Conservation (phyloP, 2,888 invertebrate species). For the Parascotia fuliginaria region DNA sequence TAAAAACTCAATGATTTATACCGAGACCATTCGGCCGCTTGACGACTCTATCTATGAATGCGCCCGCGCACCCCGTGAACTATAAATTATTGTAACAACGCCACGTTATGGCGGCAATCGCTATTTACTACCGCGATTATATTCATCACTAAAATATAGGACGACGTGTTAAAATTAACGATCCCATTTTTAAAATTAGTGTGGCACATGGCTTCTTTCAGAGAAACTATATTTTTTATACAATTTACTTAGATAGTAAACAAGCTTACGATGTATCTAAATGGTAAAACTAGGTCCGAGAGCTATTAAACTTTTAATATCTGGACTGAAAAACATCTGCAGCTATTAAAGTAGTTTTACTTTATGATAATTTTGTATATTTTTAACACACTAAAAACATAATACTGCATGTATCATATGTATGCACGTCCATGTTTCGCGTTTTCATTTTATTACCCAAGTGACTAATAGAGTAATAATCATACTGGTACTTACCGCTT, state of each 20-base stretch:
- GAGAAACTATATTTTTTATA: constrained; percentile 6
- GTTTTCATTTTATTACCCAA: constrained; percentile 7
- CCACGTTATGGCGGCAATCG: constrained; percentile 32
- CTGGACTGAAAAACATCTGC: neutral
- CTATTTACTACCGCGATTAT: constrained; percentile 33
- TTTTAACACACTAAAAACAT: neutral
- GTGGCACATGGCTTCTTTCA: constrained; percentile 8
- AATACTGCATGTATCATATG: constrained; percentile 10
- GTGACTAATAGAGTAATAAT: constrained; percentile 3
- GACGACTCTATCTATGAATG: constrained; percentile 47
- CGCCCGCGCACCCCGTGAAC: constrained; percentile 36
- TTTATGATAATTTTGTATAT: neutral
- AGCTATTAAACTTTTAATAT: neutral
- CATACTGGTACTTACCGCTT: constrained; percentile 12
- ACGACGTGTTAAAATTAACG: constrained; percentile 46
- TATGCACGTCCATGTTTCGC: constrained; percentile 19
- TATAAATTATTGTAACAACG: constrained; percentile 50
- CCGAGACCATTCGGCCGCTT: constrained; percentile 51
- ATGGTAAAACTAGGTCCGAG: too few species aligned
- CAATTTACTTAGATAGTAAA: too few species aligned
- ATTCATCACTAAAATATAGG: constrained; percentile 16
- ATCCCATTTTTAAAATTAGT: constrained; percentile 27
- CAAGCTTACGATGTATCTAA: too few species aligned
- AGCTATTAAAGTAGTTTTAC: neutral
- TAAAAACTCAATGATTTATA: constrained; percentile 83